phyloP scores from a whole-genome alignment of 2,113 vertebrate genomes.

The Todiramphus saurophagus region DNA sequence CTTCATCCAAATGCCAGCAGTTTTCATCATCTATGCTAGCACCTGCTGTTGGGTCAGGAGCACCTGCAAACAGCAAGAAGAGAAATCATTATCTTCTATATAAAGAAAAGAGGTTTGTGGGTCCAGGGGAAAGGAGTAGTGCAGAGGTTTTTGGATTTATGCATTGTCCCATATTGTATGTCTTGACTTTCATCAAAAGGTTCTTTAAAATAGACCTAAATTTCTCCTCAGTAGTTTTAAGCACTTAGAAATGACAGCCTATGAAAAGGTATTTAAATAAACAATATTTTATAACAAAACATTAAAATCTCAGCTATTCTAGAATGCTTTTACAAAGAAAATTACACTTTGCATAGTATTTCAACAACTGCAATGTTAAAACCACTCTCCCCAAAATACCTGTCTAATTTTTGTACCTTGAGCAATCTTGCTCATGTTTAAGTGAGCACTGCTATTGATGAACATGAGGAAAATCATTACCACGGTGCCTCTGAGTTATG shows the following conservation, averaged over 20 bases:
- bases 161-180: not conserved
- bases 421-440: not conserved
- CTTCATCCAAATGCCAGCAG: conserved; percentile 98
- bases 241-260: not conserved
- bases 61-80: conserved; percentile 81
- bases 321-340: not conserved
- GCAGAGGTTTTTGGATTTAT: not conserved
- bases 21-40: conserved; percentile 98
- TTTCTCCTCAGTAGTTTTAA: not conserved
- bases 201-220: not conserved
- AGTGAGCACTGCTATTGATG: not conserved
- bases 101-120: not conserved
- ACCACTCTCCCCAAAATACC: not conserved
- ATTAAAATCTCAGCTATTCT: not conserved
- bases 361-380: not conserved
- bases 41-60: conserved; percentile 95
- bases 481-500: not conserved
- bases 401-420: not conserved
- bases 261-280: not conserved
- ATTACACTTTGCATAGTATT: not conserved
- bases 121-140: not conserved
- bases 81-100: not conserved
- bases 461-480: not conserved
- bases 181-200: not conserved
- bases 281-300: not conserved